Evolutionary conservation across 2,113 vertebrate genomes (phyloP), one percentile per base, ranked within the genome.

Genomic region (Neolamprologus sp.): DNA sequence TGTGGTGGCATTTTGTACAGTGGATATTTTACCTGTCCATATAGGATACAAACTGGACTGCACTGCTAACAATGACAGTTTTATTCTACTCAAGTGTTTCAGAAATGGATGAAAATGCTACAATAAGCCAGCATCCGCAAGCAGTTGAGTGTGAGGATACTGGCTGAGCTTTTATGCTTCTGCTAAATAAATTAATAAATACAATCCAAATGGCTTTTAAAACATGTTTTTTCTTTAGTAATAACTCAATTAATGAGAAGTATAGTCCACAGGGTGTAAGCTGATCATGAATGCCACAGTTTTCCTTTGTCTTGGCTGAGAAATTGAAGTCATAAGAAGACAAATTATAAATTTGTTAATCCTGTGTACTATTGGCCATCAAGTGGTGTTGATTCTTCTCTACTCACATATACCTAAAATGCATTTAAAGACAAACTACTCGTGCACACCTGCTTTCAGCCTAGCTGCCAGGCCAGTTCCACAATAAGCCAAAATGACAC

Each of bases 141-240:
- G 13, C 13, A 45, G 23, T 17, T 26, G 40, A 10, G 37, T 23
- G 14, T 21, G 63, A 23, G n/a, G 37, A 16, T 45, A 16, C 37
- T 23, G 13, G 7, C 35, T 71, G 65, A 45, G 21, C 68, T 16
- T 45, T 45, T 42, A 16, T 2, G 8, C 21, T 71, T 71, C n/a
- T 26, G n/a, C 5, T 23, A 45, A 10, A 45, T 16, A 26, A 26
- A 45, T 45, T 6, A 14, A 40, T 40, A 45, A 26, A 73, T 6
- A 2, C 21, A 73, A 73, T 71, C 35, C 35, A 42, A 71, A 71
- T 42, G 13, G n/a, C 7, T 71, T 63, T 37, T n/a, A 9, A 71
- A 40, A 23, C 0, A 1, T 0, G 5, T 42, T 71, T 28, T 28
- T 73, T 10, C 21, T 73, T 73, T 47, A 3, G 23, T 45, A 45